These are phyloP conservation scores for Aleiodes sp. DNA, from an alignment of 1,140 invertebrate species.

Conservation along the genomic window DNA sequence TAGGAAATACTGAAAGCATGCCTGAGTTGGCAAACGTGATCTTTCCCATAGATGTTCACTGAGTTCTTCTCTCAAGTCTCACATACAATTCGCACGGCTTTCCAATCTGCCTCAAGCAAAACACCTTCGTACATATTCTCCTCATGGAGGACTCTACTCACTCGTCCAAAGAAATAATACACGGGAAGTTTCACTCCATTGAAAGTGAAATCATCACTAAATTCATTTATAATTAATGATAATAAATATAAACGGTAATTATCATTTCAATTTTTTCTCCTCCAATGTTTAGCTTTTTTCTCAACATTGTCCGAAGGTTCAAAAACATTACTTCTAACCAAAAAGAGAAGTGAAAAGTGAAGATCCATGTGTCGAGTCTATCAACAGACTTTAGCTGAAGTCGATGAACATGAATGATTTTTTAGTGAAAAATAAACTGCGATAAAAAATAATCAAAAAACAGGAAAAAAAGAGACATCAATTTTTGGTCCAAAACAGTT, in stretches of 20 bases:
- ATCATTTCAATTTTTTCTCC: background rate
- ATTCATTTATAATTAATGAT: no score
- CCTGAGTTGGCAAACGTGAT: constrained; percentile 18
- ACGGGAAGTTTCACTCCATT: background rate
- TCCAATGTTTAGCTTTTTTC: background rate
- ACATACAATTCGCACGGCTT: constrained; percentile 23
- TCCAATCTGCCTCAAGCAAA: constrained; percentile 19
- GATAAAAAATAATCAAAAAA: no score
- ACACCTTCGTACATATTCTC: background rate
- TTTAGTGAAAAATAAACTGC: no score
- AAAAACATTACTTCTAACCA: no score
- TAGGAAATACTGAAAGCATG: background rate
- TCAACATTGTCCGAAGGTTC: no score
- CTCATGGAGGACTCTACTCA: background rate
- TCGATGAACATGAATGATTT: no score
- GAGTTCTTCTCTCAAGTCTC: background rate
- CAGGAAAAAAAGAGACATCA: no score
- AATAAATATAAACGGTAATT: no score
- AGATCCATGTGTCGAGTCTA: no score
- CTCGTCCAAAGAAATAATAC: background rate
- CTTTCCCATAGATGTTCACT: constrained; percentile 22
- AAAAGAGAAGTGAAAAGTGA: no score
- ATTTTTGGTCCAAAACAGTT: no score
- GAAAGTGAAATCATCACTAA: constrained; percentile 8
- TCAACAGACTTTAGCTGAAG: no score